These are phyloP conservation scores for Phylloscopus trochilus DNA, from an alignment of 2,113 vertebrate species.

Conservation along the genomic window DNA sequence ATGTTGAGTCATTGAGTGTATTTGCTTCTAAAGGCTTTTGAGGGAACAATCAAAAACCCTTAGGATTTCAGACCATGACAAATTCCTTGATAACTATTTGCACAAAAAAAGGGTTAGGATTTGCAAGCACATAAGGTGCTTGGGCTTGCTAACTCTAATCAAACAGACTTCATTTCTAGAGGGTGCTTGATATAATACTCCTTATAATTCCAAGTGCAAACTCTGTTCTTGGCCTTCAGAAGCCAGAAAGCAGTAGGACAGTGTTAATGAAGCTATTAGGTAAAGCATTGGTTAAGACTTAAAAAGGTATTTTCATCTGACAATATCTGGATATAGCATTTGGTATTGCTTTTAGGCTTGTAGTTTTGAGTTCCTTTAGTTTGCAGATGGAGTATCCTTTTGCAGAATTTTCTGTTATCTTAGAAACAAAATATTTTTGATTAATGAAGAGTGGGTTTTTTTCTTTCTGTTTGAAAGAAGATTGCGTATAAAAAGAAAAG, in stretches of 20 bases:
- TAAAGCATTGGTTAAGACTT: background rate
- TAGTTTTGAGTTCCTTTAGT: background rate
- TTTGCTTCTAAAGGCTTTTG: background rate
- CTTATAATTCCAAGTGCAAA: conserved; percentile 2
- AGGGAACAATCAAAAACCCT: background rate
- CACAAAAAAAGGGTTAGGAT: background rate
- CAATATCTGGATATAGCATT: background rate
- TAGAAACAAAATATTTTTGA: background rate
- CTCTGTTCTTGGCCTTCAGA: background rate
- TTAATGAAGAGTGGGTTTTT: background rate
- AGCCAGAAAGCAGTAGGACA: background rate
- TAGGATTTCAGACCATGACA: background rate
- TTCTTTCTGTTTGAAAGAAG: background rate
- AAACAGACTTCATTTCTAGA: conserved; percentile 2
- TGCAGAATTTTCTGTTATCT: background rate
- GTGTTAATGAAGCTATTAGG: background rate
- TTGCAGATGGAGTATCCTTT: background rate
- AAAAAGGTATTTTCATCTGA: background rate
- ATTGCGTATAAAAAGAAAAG: background rate
- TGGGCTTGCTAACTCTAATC: background rate
- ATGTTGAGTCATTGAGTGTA: background rate
- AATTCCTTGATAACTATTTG: background rate
- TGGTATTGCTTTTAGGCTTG: background rate
- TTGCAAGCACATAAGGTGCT: background rate
- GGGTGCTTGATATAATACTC: background rate